Conservation (phyloP, 2,113 vertebrate species). For the Pontoporia blainvillei region DNA sequence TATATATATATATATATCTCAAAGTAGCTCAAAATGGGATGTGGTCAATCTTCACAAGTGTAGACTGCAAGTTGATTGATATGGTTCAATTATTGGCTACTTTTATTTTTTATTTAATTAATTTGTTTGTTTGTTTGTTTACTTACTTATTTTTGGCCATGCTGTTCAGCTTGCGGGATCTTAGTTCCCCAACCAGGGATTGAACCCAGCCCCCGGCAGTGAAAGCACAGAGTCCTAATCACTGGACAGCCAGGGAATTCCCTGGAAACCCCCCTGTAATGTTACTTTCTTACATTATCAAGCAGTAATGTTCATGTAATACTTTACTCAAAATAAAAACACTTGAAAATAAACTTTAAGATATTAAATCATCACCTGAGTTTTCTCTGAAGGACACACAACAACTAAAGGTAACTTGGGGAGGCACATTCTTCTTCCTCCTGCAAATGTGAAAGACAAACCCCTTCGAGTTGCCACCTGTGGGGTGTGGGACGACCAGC, state of each 20-base stretch:
- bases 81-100: not conserved
- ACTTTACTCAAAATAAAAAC: not conserved
- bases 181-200: too few species aligned
- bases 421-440: constrained; percentile 67
- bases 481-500: constrained; percentile 61
- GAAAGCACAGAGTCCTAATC: too few species aligned
- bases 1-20: not conserved
- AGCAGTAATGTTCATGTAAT: not conserved
- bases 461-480: constrained; percentile 75
- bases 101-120: not conserved
- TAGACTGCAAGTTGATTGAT: not conserved
- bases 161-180: not conserved
- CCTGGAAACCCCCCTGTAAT: not conserved
- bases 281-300: not conserved
- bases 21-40: not conserved
- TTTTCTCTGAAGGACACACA: not conserved
- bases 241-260: too few species aligned
- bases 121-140: not conserved
- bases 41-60: not conserved
- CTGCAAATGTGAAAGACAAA: constrained; percentile 75
- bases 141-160: not conserved
- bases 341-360: not conserved
- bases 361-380: not conserved
- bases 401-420: constrained; percentile 56
- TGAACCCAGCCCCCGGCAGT: too few species aligned